These are phyloP conservation scores for Trissolcus basalis DNA, from an alignment of 1,140 invertebrate genomes.

Conservation along the genomic window DNA sequence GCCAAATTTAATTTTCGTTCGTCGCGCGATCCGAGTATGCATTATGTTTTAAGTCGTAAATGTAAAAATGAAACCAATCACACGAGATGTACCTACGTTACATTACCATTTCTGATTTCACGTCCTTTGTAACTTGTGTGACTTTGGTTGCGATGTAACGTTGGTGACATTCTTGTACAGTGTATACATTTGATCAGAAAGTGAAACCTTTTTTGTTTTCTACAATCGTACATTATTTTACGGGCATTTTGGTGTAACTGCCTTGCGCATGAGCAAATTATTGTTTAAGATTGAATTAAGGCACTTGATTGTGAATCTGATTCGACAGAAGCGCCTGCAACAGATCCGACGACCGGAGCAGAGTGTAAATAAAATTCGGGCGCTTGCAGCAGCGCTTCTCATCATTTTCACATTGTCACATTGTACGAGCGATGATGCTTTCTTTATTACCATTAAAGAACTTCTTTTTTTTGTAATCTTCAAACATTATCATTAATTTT, in stretches of 20 bases:
- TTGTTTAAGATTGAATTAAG: slow-evolving; percentile 45
- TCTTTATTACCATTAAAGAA: slow-evolving; percentile 41
- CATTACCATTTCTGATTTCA: no score
- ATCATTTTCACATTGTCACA: slow-evolving; percentile 33
- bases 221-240: slow-evolving; percentile 18
- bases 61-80: neutral
- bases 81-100: no score
- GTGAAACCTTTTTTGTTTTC: neutral
- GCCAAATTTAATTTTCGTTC: slow-evolving; percentile 1
- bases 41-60: neutral
- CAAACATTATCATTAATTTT: slow-evolving; percentile 14
- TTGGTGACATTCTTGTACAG: neutral
- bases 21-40: neutral
- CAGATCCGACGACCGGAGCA: neutral
- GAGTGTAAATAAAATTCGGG: neutral
- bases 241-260: slow-evolving; percentile 19
- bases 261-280: slow-evolving; percentile 47
- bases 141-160: neutral
- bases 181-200: neutral
- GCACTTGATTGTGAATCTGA: slow-evolving; percentile 8
- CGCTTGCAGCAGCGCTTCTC: no score
- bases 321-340: neutral
- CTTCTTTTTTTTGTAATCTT: slow-evolving; percentile 25
- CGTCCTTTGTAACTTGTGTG: neutral
- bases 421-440: slow-evolving; percentile 53